Base-by-base conservation (phyloP, 2,797 vertebrate species). In the Leptodactylus fallax region DNA sequence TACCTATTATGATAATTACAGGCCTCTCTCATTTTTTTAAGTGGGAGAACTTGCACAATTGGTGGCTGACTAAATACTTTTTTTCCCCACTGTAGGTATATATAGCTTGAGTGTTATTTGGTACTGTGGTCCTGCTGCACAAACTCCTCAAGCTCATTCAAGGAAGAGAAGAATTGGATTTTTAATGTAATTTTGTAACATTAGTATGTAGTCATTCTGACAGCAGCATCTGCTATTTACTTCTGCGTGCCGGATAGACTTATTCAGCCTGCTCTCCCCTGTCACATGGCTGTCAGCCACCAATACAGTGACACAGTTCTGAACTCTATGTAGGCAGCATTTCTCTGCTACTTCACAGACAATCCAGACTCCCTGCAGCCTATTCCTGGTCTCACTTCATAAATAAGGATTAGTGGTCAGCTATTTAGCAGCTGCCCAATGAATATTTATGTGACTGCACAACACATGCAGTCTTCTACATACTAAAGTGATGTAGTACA, bases 391-490 rank as follows among this genome's bases (percentile, higher is more conserved):
- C 82, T 25, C 12, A 63, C 36, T 49, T 51, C 45, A 85, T 85
- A 76, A 61, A 76, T 76, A 85, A 61, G 83, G 36, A 76, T 85
- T 76, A 85, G 83, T 21, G 83, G 83, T 85, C 83, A 76, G 55
- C 23, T 49, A 58, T 49, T 76, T 56, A 6, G 56, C 83, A 49
- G 71, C 71, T 76, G 71, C 55, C 19, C 14, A 16, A 60, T 76
- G 71, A 76, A 85, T 85, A 85, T 85, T 76, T 76, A 84, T 84
- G 55, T 55, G 9, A 13, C 65, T 56, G 65, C 25, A 21, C 63
- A 27, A 27, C 21, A n/a, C 55, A 23, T 36, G 17, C 69, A 7
- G 67, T 36, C 14, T 83, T 55, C 36, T 56, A 72, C 67, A 71
- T 47, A 69, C 13, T n/a, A 53, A 14, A 82, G 63, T 6, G 53